Evolutionary conservation across 2,113 vertebrate species (phyloP), one percentile per base, ranked within the genome.

Genomic region (Balaenoptera acutorostrata): DNA sequence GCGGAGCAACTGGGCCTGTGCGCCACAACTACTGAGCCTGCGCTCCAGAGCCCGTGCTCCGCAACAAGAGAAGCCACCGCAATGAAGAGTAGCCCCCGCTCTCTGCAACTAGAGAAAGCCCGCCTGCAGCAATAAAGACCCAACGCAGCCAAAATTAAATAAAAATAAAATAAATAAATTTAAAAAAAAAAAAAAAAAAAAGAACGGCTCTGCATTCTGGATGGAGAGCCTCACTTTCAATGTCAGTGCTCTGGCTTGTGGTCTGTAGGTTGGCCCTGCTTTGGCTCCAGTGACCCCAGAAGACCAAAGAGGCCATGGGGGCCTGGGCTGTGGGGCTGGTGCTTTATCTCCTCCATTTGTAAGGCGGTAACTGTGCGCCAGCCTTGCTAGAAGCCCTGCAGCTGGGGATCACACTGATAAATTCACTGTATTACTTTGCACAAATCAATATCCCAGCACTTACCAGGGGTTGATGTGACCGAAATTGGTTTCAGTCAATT

Each of bases 371-470:
- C 96, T 68, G 97, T 71, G 29, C 78, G 29, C 95, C 96, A 88
- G 96, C 1, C 97, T 96, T 98, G 98, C 98, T 27, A 97, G 98
- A 98, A 98, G 98, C 98, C 98, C 98, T 98, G 98, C 98, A 98
- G 98, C 98, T 95, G 0, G 96, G 98, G 98, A 99, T 98, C 98
- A 98, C 98, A 98, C 99, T 99, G 99, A 99, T 99, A 99, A 99
- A 99, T 99, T 99, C 99, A 99, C 99, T 99, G 99, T 99, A 99
- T 99, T 99, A 99, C 99, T 99, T 99, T 99, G 98, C 98, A 98
- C 98, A 99, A 99, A 99, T 99, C 99, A 99, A 99, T 99, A 99
- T 98, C 98, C 98, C 97, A 98, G 99, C 99, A 99, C 99, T 99
- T 99, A 99, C 99, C 99, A 98, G 98, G 98, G 98, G 96, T 97